Evolutionary conservation across 2,888 invertebrate genomes (phyloP), one percentile per base, ranked within the genome.

Genomic region (Spialia ferax): DNA sequence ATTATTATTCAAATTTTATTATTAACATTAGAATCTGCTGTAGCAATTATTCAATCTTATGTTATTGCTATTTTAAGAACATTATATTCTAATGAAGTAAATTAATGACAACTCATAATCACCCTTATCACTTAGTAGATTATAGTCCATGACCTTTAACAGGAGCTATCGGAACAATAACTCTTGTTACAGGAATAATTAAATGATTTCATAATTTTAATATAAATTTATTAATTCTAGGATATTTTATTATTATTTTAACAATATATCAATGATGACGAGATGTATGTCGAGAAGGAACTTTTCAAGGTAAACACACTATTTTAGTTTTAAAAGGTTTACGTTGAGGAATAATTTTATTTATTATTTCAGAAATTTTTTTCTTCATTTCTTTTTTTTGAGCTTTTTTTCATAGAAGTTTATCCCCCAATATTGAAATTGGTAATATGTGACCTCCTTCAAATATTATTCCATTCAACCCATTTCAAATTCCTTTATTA

Each of bases 211-310:
- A 95, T 84, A 85, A 93, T 79, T 94, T 89, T 86, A 87, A 93
- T 76, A 84, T 84, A 73, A 89, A 88, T 74, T 78, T 95, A 86
- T 81, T 96, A 78, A 79, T 94, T 68, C 75, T 95, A 82, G 94
- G 95, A 13, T 85, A 90, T 74, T 68, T 88, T 61, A 88, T 90
- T 83, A 78, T 88, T 73, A 74, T 91, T 71, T 73, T 95, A 90
- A 91, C 94, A 52, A 93, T 95, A 87, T 94, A 85, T 79, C 95
- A 96, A 95, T 96, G 96, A 95, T 96, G 96, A 95, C 96, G 96
- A 82, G 96, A 96, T 91, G 84, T 96, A 52, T 90, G 93, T 20
- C 96, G 96, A 74, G 96, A 96, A 94, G 92, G 95, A 74, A 95
- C 95, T 0, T 94, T 91, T 66, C 95, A 96, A 95, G 96, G 96